phyloP scores from a whole-genome alignment of 2,797 vertebrate genomes.

The Pseudochaenichthys georgianus region DNA sequence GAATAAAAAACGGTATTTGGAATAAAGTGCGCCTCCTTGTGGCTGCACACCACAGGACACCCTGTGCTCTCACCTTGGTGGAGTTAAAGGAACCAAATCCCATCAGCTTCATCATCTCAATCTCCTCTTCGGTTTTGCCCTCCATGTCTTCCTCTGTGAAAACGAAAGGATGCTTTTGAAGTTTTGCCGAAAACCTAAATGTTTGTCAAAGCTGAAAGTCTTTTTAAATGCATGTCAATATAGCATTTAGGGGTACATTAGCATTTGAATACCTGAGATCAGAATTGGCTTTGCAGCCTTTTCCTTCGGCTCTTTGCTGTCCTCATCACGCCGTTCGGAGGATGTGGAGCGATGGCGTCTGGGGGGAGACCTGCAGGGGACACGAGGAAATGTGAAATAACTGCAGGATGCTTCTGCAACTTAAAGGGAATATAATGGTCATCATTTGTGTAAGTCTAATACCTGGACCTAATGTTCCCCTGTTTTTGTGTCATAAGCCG shows the following conservation, averaged over 20 bases:
- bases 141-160: slow-evolving; percentile 92
- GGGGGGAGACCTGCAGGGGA: slow-evolving; percentile 86
- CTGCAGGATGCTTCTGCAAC: slow-evolving; percentile 9
- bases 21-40: slow-evolving; percentile 72
- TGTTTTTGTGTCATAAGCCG: too few species aligned
- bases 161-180: background rate
- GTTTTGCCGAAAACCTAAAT: background rate
- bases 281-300: slow-evolving; percentile 87
- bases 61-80: slow-evolving; percentile 88
- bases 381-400: slow-evolving; percentile 29
- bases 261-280: slow-evolving; percentile 88
- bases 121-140: slow-evolving; percentile 97
- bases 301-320: slow-evolving; percentile 91
- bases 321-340: slow-evolving; percentile 92
- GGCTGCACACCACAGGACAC: slow-evolving; percentile 44
- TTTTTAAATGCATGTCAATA: background rate
- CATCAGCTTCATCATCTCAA: slow-evolving; percentile 99
- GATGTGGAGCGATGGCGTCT: slow-evolving; percentile 91
- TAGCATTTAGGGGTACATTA: background rate
- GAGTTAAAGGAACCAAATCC: slow-evolving; percentile 92
- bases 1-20: background rate
- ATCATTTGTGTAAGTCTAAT: background rate
- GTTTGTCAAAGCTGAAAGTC: background rate
- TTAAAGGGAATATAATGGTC: background rate
- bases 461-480: too few species aligned